These are phyloP conservation scores for Scyliorhinus canicula DNA, from an alignment of 2,797 vertebrate genomes.

Conservation along the genomic window DNA sequence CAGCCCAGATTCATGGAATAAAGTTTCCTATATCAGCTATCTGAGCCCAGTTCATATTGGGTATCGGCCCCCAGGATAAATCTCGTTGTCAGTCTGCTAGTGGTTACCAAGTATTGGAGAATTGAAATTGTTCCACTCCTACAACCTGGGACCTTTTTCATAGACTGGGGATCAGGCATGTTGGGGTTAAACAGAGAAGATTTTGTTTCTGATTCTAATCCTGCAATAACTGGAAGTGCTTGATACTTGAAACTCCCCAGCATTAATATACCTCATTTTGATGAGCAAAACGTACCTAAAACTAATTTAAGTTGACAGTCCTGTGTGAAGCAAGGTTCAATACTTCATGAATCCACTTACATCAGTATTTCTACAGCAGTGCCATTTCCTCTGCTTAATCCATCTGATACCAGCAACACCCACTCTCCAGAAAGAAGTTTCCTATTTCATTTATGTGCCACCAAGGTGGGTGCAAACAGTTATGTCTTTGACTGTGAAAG, in stretches of 20 bases:
- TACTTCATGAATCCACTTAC: not conserved
- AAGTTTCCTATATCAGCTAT: not conserved
- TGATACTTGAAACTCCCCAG: not conserved
- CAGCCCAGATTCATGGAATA: not conserved
- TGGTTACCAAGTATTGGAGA: not conserved
- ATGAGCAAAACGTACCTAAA: not conserved
- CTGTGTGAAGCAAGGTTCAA: not conserved
- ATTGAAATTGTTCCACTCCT: not conserved
- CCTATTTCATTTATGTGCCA: not conserved
- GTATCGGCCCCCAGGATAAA: not conserved
- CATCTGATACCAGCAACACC: not conserved
- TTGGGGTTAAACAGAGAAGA: not conserved
- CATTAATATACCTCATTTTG: not conserved
- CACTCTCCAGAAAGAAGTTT: not conserved
- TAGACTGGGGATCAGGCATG: not conserved
- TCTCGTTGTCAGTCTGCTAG: not conserved
- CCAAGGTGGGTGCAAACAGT: not conserved
- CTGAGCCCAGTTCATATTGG: not conserved
- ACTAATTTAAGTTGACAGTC: not conserved
- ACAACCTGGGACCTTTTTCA: not conserved
- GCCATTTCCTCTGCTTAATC: too few species aligned
- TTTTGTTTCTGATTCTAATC: not conserved
- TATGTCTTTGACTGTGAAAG: not conserved
- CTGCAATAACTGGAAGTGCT: not conserved
- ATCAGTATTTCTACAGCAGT: not conserved